Percentiles rank a stretch among this genome's conserved stretches.
Conservation (phyloP, 2,888 invertebrate species). For the Drosophila limbata region DNA sequence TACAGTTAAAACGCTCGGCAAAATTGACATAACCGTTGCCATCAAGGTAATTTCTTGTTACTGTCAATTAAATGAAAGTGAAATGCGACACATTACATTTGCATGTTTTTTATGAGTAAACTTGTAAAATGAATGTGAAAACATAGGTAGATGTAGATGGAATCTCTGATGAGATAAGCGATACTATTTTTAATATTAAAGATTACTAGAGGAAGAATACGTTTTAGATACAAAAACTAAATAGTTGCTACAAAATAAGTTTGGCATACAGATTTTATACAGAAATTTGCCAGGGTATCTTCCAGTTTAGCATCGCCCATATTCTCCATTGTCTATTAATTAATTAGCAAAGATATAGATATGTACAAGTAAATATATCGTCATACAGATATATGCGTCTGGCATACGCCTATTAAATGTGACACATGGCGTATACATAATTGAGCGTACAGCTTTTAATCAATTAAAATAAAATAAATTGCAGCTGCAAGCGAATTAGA, state of each 20-base stretch:
- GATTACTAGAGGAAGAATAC: too few relatives aligned
- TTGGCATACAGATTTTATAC: background rate
- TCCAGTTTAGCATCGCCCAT: too few relatives aligned
- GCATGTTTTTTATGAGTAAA: background rate
- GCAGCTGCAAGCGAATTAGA: constrained; percentile 39
- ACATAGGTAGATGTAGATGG: too few relatives aligned
- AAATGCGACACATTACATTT: constrained; percentile 38
- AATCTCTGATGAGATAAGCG: too few relatives aligned
- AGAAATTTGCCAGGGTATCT: background rate
- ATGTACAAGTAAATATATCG: background rate
- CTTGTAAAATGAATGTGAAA: background rate
- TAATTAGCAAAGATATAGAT: constrained; percentile 33
- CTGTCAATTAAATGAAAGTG: constrained; percentile 76
- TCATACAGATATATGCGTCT: constrained; percentile 11
- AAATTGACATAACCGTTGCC: constrained; percentile 37
- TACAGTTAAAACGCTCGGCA: constrained; percentile 39
- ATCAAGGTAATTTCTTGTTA: constrained; percentile 57
- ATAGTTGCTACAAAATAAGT: too few relatives aligned
- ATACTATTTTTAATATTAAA: background rate
- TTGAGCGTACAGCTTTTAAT: constrained; percentile 41
- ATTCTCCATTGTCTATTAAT: constrained; percentile 2
- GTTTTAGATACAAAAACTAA: too few relatives aligned
- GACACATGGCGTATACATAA: constrained; percentile 62
- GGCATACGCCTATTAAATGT: constrained; percentile 36
- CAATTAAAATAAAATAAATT: constrained; percentile 39